These are phyloP conservation scores for Rana temporaria DNA, from an alignment of 2,113 vertebrate genomes.

Conservation along the genomic window DNA sequence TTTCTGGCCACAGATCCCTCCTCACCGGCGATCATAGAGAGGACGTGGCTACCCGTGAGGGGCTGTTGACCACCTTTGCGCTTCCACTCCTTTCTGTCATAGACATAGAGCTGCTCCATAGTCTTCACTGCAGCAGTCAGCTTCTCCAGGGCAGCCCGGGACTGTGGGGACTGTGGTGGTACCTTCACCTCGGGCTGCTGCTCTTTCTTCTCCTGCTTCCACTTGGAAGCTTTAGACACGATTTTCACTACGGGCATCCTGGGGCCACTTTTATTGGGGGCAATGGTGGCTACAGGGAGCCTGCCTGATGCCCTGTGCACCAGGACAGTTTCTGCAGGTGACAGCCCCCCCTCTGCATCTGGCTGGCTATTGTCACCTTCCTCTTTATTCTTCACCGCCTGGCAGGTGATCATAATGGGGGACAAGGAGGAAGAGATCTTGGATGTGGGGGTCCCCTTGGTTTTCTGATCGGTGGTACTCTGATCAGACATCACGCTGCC, in stretches of 20 bases:
- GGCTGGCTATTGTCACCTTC: constrained; percentile 63
- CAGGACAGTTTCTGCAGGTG: constrained; percentile 74
- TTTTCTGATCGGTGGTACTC: constrained; percentile 72
- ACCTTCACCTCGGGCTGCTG: constrained; percentile 71
- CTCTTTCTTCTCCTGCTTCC: constrained; percentile 72
- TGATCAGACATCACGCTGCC: constrained; percentile 71
- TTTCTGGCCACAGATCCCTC: constrained; percentile 60
- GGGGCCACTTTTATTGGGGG: constrained; percentile 75
- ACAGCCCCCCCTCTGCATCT: constrained; percentile 45
- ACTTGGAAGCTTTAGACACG: constrained; percentile 73
- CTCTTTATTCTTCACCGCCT: constrained; percentile 81
- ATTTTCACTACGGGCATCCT: constrained; percentile 71
- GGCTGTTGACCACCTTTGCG: constrained; percentile 79
- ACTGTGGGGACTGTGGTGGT: constrained; percentile 47
- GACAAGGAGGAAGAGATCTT: constrained; percentile 73
- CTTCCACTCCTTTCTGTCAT: constrained; percentile 90
- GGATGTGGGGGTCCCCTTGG: constrained; percentile 69
- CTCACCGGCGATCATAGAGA: constrained; percentile 82
- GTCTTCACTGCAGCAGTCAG: constrained; percentile 92
- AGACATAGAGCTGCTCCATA: constrained; percentile 95
- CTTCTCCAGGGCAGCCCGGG: constrained; percentile 83
- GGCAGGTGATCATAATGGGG: constrained; percentile 93
- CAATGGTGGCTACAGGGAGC: constrained; percentile 71
- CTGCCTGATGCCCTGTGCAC: constrained; percentile 74
- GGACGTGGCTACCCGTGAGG: constrained; percentile 85